Conservation (phyloP, 2,888 invertebrate genomes). For the Fragum fragum region DNA sequence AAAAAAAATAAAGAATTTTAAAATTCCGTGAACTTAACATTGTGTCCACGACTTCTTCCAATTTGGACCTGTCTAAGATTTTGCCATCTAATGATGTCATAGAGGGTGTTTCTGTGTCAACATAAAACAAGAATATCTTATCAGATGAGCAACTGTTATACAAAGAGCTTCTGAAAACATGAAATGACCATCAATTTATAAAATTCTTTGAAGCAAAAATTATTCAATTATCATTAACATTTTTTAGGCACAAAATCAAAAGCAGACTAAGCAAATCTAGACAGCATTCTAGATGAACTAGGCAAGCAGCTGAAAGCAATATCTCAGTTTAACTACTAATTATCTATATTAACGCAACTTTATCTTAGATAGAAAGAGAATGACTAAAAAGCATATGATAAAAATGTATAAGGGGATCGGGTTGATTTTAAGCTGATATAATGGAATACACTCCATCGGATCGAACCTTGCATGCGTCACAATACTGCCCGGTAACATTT, state of each 20-base stretch:
- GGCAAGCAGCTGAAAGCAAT: neutral
- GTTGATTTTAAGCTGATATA: neutral
- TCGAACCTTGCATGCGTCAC: constrained; percentile 91
- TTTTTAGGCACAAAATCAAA: neutral
- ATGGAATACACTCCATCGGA: constrained; percentile 14
- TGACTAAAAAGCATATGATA: neutral
- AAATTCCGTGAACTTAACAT: too few species aligned
- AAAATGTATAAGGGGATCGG: neutral
- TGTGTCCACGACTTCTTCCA: too few species aligned
- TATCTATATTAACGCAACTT: neutral
- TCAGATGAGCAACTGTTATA: too few species aligned
- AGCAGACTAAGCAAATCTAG: neutral
- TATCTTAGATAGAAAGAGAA: neutral
- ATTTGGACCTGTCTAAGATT: too few species aligned
- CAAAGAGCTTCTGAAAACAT: too few species aligned
- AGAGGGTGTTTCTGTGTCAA: too few species aligned
- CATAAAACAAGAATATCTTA: too few species aligned
- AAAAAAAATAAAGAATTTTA: too few species aligned
- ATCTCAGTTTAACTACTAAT: neutral
- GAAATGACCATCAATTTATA: too few species aligned
- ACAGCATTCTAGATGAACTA: neutral
- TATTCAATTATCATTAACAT: too few species aligned
- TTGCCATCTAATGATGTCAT: too few species aligned
- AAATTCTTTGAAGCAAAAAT: too few species aligned
- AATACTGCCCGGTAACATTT: constrained; percentile 95